Percentiles rank a stretch among this genome's conserved stretches.
phyloP scores from a whole-genome alignment of 2,797 vertebrate genomes.

The Tapera naevia region DNA sequence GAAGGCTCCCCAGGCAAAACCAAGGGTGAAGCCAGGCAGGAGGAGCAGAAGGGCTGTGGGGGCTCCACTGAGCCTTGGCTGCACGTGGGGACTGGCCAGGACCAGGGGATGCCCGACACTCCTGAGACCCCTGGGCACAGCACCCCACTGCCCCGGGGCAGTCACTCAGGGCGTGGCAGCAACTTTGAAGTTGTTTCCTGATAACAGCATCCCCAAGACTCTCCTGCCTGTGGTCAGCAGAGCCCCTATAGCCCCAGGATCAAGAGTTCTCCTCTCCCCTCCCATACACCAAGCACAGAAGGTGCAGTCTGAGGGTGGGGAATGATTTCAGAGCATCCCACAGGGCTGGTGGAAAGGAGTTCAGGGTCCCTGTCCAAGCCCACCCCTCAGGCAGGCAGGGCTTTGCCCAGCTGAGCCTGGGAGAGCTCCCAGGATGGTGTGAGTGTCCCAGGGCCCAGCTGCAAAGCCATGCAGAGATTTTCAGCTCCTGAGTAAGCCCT shows the following conservation, averaged over 20 bases:
- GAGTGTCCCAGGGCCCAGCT: neutral
- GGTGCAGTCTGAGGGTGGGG: neutral
- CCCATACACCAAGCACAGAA: neutral
- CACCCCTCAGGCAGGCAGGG: rapidly evolving
- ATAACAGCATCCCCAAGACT: neutral
- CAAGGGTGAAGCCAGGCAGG: neutral
- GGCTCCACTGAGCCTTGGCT: neutral
- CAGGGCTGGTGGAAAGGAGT: neutral
- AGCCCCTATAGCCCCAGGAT: neutral
- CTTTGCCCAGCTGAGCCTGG: neutral
- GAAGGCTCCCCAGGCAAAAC: rapidly evolving
- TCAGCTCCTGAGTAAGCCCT: neutral
- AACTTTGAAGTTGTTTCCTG: neutral
- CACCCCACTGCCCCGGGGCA: rapidly evolving
- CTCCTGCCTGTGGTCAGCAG: neutral
- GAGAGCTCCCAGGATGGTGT: neutral
- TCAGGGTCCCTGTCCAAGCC: neutral
- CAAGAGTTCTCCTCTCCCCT: neutral
- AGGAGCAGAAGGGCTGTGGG: neutral
- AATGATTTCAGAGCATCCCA: neutral
- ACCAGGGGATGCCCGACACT: rapidly evolving
- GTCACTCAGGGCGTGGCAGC: neutral
- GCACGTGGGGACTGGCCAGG: neutral
- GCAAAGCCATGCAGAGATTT: neutral
- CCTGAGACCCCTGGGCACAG: neutral